Conservation (phyloP, 2,888 invertebrate genomes). For the Herminia tarsipennalis region DNA sequence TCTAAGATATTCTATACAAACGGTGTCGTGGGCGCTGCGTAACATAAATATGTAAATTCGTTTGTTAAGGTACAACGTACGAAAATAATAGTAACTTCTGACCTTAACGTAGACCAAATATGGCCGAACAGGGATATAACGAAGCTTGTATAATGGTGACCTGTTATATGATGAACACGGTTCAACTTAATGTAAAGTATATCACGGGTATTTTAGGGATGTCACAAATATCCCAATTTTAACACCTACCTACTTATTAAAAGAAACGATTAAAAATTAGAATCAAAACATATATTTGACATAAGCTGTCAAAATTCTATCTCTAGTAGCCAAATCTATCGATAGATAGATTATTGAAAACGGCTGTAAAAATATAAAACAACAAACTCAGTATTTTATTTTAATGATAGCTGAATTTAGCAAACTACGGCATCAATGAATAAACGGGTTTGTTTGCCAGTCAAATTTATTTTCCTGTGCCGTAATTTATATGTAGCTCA, state of each 20-base stretch:
- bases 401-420: no score
- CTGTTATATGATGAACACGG: conserved; percentile 4
- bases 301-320: no score
- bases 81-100: background rate
- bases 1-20: background rate
- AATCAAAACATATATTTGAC: no score
- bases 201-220: conserved; percentile 8
- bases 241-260: background rate
- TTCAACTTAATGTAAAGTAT: conserved; percentile 15
- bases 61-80: background rate
- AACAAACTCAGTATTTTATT: no score
- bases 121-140: conserved; percentile 4
- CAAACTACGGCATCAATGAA: no score
- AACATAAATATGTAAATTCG: conserved; percentile 2
- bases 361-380: no score
- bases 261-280: no score
- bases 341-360: no score
- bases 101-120: conserved; percentile 1
- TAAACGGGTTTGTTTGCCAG: no score
- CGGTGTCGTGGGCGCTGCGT: background rate
- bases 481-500: background rate
- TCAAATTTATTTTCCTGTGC: no score
- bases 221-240: background rate
- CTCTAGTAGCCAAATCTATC: no score
- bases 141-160: conserved; percentile 16